These are phyloP conservation scores for Melanogrammus aeglefinus DNA, from an alignment of 2,797 vertebrate species.

Conservation along the genomic window DNA sequence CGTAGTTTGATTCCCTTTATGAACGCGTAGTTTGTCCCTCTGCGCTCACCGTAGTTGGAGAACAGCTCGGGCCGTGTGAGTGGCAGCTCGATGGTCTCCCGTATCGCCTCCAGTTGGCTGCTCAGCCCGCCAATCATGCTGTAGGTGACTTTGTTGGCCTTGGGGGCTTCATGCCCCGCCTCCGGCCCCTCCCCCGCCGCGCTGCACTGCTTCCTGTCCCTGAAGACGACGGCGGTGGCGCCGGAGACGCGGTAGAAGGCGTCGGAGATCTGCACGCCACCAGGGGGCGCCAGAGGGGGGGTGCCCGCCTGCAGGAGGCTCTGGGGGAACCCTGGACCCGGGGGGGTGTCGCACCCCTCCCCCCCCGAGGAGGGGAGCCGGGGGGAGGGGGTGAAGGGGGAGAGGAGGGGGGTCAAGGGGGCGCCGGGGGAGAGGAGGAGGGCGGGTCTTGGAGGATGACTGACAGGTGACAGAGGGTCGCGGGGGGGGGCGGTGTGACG, in stretches of 20 bases:
- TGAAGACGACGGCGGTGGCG: slow-evolving; percentile 77
- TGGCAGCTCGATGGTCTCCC: slow-evolving; percentile 90
- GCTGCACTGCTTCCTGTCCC: slow-evolving; percentile 24
- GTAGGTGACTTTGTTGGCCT: slow-evolving; percentile 77
- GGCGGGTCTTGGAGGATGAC: neutral
- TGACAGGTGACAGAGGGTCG: neutral
- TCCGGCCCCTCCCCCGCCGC: neutral
- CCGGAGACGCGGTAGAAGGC: slow-evolving; percentile 83
- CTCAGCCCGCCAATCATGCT: slow-evolving; percentile 90
- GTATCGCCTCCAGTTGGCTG: slow-evolving; percentile 83
- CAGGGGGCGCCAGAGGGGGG: slow-evolving; percentile 53
- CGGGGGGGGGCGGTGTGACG: slow-evolving; percentile 26
- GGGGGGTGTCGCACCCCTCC: neutral
- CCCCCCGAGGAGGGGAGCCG: neutral
- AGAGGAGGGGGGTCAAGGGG: neutral
- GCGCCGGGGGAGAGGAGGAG: neutral
- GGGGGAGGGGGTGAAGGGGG: slow-evolving; percentile 1
- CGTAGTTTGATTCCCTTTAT: too few relatives aligned
- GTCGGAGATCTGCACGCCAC: slow-evolving; percentile 59
- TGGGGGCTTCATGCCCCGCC: slow-evolving; percentile 29
- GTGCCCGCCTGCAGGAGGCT: neutral
- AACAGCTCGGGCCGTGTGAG: slow-evolving; percentile 88
- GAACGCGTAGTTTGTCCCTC: neutral
- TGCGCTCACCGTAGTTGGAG: slow-evolving; percentile 79
- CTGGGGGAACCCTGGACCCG: neutral